These are phyloP conservation scores for Ibycter americanus DNA, from an alignment of 2,797 vertebrate genomes.

Conservation along the genomic window DNA sequence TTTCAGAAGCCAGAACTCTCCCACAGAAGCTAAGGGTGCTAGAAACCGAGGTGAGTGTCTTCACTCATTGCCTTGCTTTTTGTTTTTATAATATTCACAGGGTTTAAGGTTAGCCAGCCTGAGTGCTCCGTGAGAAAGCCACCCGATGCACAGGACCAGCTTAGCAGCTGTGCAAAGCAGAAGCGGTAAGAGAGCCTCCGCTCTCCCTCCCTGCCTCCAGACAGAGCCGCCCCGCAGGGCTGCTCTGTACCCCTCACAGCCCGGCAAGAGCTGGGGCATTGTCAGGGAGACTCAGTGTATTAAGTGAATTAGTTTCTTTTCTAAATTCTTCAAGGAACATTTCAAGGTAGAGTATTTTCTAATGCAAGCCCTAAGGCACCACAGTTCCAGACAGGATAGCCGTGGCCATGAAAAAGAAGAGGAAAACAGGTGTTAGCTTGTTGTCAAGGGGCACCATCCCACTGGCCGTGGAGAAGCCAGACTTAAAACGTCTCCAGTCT, in stretches of 20 bases:
- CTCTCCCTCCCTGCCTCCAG: neutral
- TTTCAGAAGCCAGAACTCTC: neutral
- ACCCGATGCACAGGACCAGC: neutral
- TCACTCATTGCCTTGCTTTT: neutral
- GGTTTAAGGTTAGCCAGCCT: neutral
- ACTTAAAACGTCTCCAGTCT: neutral
- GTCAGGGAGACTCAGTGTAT: neutral
- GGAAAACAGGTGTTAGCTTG: neutral
- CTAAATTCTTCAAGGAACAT: neutral
- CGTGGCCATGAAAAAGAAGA: neutral
- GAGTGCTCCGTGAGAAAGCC: neutral
- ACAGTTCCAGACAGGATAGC: neutral
- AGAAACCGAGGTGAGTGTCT: neutral
- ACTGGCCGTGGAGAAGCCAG: neutral
- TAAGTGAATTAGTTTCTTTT: neutral
- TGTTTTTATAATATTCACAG: neutral
- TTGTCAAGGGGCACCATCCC: neutral
- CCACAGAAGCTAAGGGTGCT: neutral
- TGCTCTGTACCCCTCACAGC: neutral
- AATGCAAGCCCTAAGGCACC: neutral
- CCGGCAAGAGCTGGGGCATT: neutral
- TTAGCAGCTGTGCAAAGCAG: neutral
- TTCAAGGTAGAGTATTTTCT: neutral
- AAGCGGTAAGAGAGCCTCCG: neutral
- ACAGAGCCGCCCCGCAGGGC: neutral